Conservation (phyloP, 1,140 invertebrate genomes). For the Hyles euphorbiae region DNA sequence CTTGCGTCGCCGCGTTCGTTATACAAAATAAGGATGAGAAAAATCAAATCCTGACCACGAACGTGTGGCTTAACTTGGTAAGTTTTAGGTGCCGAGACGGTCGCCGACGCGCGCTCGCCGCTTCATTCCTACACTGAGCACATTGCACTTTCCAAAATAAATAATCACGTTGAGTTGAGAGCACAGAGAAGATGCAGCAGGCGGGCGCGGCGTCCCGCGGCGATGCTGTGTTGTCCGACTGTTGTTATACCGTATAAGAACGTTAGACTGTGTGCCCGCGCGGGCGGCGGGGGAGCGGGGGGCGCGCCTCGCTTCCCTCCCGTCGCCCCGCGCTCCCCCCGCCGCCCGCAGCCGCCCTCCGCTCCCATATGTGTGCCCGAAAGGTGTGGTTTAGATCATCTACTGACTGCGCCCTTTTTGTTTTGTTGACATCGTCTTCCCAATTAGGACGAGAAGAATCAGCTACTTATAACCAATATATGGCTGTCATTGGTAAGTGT, state of each 20-base stretch:
- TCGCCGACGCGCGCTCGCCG: constrained; percentile 55
- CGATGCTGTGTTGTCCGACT: constrained; percentile 53
- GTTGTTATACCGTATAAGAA: constrained; percentile 3
- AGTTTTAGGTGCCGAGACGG: constrained; percentile 82
- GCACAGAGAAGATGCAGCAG: constrained; percentile 39
- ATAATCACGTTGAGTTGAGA: constrained; percentile 3
- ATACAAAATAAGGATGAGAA: constrained; percentile 82
- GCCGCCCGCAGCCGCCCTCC: constrained; percentile 33
- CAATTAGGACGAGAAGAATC: constrained; percentile 90
- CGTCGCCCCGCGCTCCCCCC: constrained; percentile 43
- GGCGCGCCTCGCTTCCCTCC: constrained; percentile 43
- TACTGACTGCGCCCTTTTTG: constrained; percentile 79
- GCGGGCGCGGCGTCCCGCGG: constrained; percentile 58
- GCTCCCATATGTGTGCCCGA: constrained; percentile 43
- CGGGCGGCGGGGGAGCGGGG: neutral
- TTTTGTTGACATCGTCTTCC: constrained; percentile 78
- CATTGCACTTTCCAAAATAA: constrained; percentile 4
- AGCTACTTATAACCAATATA: constrained; percentile 90
- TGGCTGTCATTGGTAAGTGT: constrained; percentile 91
- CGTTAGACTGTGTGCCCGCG: neutral
- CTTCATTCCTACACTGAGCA: constrained; percentile 17
- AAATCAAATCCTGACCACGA: constrained; percentile 96
- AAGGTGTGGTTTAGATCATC: constrained; percentile 64
- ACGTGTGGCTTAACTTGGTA: constrained; percentile 98
- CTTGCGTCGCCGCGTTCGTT: constrained; percentile 65